Evolutionary conservation across 2,888 invertebrate species (phyloP).

Genomic region (Chelonus formosanus): DNA sequence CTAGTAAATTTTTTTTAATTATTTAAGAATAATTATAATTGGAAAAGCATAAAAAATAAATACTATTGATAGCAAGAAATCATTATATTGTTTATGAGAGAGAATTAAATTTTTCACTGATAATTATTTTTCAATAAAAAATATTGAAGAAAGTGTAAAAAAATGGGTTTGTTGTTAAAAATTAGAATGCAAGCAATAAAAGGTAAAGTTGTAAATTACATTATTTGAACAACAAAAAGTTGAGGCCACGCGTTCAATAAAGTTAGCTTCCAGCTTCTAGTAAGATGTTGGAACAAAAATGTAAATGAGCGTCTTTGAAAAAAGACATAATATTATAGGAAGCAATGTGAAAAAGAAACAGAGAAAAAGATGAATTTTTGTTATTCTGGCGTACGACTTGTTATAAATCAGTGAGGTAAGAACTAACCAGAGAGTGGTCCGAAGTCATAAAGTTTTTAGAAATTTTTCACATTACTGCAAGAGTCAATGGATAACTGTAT

Average conservation of each 20-base stretch:
- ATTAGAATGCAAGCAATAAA: neutral
- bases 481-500: neutral
- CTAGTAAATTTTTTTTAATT: no score
- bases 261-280: no score
- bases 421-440: constrained; percentile 30
- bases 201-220: constrained; percentile 36
- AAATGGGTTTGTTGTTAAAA: neutral
- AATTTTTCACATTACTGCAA: constrained; percentile 33
- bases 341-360: constrained; percentile 15
- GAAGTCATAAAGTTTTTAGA: constrained; percentile 38
- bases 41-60: no score
- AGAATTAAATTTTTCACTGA: no score
- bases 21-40: no score
- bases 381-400: constrained; percentile 52
- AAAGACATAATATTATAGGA: constrained; percentile 10
- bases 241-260: constrained; percentile 8
- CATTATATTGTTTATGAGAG: no score
- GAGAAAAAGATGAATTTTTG: constrained; percentile 21
- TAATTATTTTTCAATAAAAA: no score
- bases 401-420: constrained; percentile 46
- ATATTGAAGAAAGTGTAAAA: no score
- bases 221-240: constrained; percentile 39
- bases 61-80: no score
- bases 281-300: no score
- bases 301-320: neutral